Evolutionary conservation across 2,888 invertebrate species (phyloP), one percentile per base, ranked within the genome.

Genomic region (Pedicia rivosa): DNA sequence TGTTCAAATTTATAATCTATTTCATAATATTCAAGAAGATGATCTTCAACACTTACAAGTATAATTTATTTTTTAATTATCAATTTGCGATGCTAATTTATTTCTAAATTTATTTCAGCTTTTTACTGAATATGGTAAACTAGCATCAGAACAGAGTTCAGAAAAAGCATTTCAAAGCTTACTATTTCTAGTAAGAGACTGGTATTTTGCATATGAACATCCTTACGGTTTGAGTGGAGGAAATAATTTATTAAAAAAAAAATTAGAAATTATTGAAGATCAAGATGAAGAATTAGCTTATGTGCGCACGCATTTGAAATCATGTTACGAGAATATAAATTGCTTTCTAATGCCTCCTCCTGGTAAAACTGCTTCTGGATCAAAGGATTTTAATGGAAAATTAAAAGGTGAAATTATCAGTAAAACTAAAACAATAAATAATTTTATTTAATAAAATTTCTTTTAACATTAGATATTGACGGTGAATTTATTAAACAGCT

Each of bases 261-360:
- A 19, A 9, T 12, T 40, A 4, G 17, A 30, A 31, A 26, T 40
- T 4, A 27, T 25, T 9, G 35, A 40, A 9, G 34, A 26, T 26
- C 40, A 40, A 16, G 20, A 15, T 3, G 20, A 29, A 7, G 37
- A 40, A 15, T 19, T 35, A 9, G 35, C 25, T 22, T 24, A 34
- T 3, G 27, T 40, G 8, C 37, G 40, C 7, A 15, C 20, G 7
- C 30, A 40, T 17, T 5, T 40, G 4, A 9, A 27, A 6, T 34
- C 22, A n/a, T 29, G 30, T 17, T 40, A 30, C 27, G 34, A 40
- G 3, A 27, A 15, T 5, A 25, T 37, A 9, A 17, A 28, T 7
- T 33, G 40, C 22, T 40, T 37, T 20, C n/a, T 40, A 12, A 40
- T 40, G 40, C 40, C 40, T 9, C 20, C 35, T 30, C 40, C 40